A percentile compares a stretch with the other conserved stretches of the same genome.
These are phyloP conservation scores for Pseudorhombus dupliciocellatus DNA, from an alignment of 2,113 vertebrate genomes.

Conservation along the genomic window DNA sequence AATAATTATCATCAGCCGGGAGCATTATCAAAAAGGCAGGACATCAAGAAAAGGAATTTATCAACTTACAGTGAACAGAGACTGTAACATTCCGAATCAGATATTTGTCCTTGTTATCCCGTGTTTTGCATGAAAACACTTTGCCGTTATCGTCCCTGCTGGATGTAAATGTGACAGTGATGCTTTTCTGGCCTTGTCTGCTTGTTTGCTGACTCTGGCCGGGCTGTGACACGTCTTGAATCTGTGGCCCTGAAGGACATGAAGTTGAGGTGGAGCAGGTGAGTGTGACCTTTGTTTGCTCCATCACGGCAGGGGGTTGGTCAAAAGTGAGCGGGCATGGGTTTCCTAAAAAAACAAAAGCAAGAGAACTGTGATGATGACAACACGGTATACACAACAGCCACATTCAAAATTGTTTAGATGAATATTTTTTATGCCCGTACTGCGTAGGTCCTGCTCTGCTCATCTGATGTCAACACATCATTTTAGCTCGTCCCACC, in stretches of 20 bases:
- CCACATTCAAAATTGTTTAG: too few species aligned
- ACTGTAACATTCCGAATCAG: conserved; percentile 33
- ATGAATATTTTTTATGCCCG: too few species aligned
- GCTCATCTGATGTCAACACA: too few species aligned
- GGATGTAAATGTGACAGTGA: fast-evolving
- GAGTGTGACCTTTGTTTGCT: neutral
- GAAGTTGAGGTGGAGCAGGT: conserved; percentile 46
- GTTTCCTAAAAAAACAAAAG: conserved; percentile 61
- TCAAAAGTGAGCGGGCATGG: conserved; percentile 62
- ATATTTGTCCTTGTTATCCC: conserved; percentile 3
- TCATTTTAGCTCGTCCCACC: too few species aligned
- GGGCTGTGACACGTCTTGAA: neutral
- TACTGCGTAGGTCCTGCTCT: too few species aligned
- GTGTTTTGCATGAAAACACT: conserved; percentile 54
- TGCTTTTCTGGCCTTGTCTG: neutral
- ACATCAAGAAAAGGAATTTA: neutral
- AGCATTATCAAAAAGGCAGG: neutral
- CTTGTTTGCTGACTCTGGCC: fast-evolving
- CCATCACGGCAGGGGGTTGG: neutral
- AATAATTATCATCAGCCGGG: too few species aligned
- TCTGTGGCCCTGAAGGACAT: conserved; percentile 17
- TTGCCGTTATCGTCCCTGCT: conserved; percentile 52
- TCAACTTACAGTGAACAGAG: conserved; percentile 65
- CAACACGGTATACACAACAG: too few species aligned
- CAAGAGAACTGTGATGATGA: neutral